phyloP scores from a whole-genome alignment of 2,888 invertebrate species.

The Ellobium chinense region DNA sequence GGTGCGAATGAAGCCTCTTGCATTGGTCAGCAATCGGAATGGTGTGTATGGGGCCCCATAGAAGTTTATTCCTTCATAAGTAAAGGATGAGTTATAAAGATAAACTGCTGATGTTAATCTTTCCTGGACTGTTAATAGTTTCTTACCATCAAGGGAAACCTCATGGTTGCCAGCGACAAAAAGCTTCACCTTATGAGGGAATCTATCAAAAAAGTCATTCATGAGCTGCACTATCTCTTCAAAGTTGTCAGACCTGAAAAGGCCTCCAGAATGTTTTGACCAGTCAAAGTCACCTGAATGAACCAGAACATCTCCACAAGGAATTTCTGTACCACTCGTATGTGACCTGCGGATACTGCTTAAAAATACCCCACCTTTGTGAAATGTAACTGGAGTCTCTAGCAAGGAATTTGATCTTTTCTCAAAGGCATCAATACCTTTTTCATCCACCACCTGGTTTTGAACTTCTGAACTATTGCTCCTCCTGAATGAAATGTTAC shows the following conservation, averaged over 20 bases:
- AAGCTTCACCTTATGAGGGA: constrained; percentile 71
- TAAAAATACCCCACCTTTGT: constrained; percentile 40
- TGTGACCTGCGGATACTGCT: constrained; percentile 26
- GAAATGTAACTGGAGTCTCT: constrained; percentile 8
- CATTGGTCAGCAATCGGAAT: constrained; percentile 56
- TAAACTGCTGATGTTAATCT: constrained; percentile 65
- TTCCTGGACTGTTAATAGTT: constrained; percentile 57
- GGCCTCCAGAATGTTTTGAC: constrained; percentile 45
- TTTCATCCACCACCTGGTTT: constrained; percentile 34
- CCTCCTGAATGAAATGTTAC: constrained; percentile 34
- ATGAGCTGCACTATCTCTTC: constrained; percentile 47
- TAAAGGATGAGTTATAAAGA: constrained; percentile 65
- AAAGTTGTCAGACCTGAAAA: constrained; percentile 44
- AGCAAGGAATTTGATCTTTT: background rate
- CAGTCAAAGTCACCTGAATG: constrained; percentile 74
- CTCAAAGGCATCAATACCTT: constrained; percentile 37
- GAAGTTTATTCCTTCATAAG: constrained; percentile 69
- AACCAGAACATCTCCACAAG: constrained; percentile 72
- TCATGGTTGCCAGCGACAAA: constrained; percentile 76
- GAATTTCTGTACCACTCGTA: constrained; percentile 54
- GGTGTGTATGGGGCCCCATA: constrained; percentile 73
- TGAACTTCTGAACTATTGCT: constrained; percentile 21
- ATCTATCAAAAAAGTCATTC: constrained; percentile 63
- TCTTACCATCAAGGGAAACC: constrained; percentile 55
- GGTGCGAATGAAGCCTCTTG: constrained; percentile 63